These are phyloP conservation scores for Thelaira solivaga DNA, from an alignment of 2,888 invertebrate genomes.

Conservation along the genomic window DNA sequence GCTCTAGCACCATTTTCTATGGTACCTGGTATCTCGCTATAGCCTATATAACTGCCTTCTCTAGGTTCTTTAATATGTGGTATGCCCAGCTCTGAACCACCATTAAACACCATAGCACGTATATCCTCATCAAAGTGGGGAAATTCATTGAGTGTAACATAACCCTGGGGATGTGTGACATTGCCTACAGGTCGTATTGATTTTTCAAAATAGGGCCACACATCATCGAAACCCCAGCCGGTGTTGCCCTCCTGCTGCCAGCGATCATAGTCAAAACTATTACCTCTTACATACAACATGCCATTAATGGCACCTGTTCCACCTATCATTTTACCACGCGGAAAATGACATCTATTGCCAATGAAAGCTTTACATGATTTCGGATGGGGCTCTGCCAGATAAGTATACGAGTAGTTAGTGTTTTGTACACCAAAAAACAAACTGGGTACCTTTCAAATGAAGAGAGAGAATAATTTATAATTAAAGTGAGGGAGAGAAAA, in stretches of 20 bases:
- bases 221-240: slow-evolving; percentile 78
- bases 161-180: slow-evolving; percentile 77
- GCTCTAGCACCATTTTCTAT: slow-evolving; percentile 78
- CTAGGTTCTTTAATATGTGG: slow-evolving; percentile 80
- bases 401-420: slow-evolving; percentile 63
- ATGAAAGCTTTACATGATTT: slow-evolving; percentile 61
- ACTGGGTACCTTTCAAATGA: too few species aligned
- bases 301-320: slow-evolving; percentile 80
- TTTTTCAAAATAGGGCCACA: slow-evolving; percentile 78
- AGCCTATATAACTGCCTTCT: slow-evolving; percentile 74
- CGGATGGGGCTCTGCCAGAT: slow-evolving; percentile 63
- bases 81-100: slow-evolving; percentile 82
- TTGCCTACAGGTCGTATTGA: slow-evolving; percentile 75
- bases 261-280: slow-evolving; percentile 78
- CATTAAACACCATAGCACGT: slow-evolving; percentile 81
- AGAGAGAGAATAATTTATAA: too few species aligned
- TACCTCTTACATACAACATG: slow-evolving; percentile 80
- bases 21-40: slow-evolving; percentile 76
- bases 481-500: too few species aligned
- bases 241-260: slow-evolving; percentile 79
- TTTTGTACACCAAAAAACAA: too few species aligned
- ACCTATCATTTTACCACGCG: slow-evolving; percentile 81
- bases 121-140: slow-evolving; percentile 67
- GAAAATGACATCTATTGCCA: slow-evolving; percentile 75
- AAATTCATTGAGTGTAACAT: slow-evolving; percentile 74